Evolutionary conservation across 2,797 vertebrate genomes (phyloP).

Genomic region (Xiphorhynchus erythropygius): DNA sequence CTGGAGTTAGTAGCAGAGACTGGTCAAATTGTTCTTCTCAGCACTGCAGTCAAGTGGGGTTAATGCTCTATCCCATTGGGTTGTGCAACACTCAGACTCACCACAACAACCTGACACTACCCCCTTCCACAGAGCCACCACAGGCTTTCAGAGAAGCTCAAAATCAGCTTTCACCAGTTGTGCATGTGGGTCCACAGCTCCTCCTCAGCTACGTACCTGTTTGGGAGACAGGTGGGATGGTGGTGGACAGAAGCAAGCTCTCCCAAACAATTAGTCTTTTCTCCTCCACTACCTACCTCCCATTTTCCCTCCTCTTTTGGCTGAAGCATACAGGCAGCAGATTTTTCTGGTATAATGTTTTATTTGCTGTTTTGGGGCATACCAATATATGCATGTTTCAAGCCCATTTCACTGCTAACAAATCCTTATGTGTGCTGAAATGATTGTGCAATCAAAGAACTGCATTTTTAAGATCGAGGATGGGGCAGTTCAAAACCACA

Average conservation of each 20-base stretch:
- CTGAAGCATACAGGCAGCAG: neutral
- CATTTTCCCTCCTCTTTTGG: neutral
- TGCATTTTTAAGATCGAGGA: neutral
- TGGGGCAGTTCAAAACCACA: neutral
- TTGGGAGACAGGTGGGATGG: neutral
- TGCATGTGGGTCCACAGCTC: neutral
- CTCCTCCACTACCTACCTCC: neutral
- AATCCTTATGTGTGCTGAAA: neutral
- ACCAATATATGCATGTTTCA: accelerated
- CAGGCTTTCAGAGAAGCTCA: neutral
- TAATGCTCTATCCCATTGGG: neutral
- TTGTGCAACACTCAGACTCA: neutral
- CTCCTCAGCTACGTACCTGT: neutral
- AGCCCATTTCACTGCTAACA: neutral
- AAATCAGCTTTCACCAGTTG: neutral
- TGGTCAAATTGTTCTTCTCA: neutral
- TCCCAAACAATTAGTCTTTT: neutral
- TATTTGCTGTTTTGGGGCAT: neutral
- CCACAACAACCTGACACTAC: neutral
- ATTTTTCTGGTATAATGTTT: neutral
- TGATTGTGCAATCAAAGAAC: neutral
- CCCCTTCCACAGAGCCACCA: accelerated
- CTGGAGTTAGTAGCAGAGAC: neutral
- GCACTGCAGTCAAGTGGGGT: neutral
- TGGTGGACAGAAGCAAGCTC: neutral